Evolutionary conservation across 2,888 invertebrate genomes (phyloP).

Genomic region (Perizoma affinitatum): DNA sequence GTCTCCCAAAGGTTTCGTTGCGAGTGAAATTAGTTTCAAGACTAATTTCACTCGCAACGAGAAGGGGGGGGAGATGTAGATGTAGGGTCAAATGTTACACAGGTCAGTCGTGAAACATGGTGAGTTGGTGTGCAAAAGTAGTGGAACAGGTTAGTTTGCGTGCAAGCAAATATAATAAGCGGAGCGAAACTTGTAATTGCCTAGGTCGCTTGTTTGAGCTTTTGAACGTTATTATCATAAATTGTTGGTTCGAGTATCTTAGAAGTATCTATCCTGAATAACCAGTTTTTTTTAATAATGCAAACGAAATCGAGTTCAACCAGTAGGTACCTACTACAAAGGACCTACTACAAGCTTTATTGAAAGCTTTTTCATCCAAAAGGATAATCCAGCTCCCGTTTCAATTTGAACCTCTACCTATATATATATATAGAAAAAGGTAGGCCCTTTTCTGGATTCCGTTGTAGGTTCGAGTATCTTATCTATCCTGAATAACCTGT

Average conservation of each 20-base stretch:
- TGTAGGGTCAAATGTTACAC: conserved; percentile 20
- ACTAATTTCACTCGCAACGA: no score
- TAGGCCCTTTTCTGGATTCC: conserved; percentile 8
- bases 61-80: no score
- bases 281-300: background rate
- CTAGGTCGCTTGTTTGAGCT: conserved; percentile 3
- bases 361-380: conserved; percentile 19
- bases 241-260: background rate
- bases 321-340: no score
- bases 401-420: conserved; percentile 20
- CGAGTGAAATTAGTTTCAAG: conserved; percentile 20
- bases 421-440: background rate
- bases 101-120: conserved; percentile 8
- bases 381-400: conserved; percentile 20
- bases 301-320: no score
- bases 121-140: conserved; percentile 5
- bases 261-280: background rate
- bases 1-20: conserved; percentile 3
- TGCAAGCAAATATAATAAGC: conserved; percentile 12
- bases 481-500: background rate
- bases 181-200: conserved; percentile 20
- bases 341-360: conserved; percentile 16
- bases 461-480: no score
- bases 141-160: conserved; percentile 16
- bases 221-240: conserved; percentile 3